Evolutionary conservation across 2,797 vertebrate genomes (phyloP).

Genomic region (Podarcis siculus): DNA sequence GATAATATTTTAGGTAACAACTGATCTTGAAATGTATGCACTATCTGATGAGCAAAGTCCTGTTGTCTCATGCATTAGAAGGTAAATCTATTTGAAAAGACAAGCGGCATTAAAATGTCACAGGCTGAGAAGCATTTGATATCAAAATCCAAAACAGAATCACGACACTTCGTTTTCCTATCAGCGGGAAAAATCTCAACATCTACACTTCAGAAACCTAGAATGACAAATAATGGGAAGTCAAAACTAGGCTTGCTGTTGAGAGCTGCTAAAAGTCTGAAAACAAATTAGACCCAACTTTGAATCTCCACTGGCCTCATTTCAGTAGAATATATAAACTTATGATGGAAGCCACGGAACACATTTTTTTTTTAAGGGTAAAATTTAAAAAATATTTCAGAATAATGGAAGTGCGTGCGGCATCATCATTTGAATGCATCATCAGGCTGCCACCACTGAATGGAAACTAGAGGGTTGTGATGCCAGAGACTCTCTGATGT

Average conservation of each 20-base stretch:
- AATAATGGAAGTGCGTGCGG: background rate
- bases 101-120: conserved; percentile 80
- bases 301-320: conserved; percentile 3
- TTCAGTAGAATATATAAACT: background rate
- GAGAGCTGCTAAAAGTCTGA: fast-evolving
- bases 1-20: conserved; percentile 87
- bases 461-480: background rate
- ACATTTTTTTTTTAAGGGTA: background rate
- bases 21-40: conserved; percentile 81
- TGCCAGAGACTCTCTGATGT: background rate
- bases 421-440: background rate
- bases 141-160: conserved; percentile 74
- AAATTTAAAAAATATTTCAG: background rate
- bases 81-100: conserved; percentile 81
- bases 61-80: conserved; percentile 77
- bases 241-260: conserved; percentile 13
- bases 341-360: background rate
- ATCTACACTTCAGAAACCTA: conserved; percentile 48
- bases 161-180: conserved; percentile 57
- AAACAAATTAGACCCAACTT: background rate
- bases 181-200: conserved; percentile 3
- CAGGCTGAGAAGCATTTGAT: conserved; percentile 70
- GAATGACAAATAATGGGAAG: conserved; percentile 38
- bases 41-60: conserved; percentile 79
- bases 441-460: background rate